phyloP scores from a whole-genome alignment of 2,797 vertebrate species.

The Heliangelus exortis region DNA sequence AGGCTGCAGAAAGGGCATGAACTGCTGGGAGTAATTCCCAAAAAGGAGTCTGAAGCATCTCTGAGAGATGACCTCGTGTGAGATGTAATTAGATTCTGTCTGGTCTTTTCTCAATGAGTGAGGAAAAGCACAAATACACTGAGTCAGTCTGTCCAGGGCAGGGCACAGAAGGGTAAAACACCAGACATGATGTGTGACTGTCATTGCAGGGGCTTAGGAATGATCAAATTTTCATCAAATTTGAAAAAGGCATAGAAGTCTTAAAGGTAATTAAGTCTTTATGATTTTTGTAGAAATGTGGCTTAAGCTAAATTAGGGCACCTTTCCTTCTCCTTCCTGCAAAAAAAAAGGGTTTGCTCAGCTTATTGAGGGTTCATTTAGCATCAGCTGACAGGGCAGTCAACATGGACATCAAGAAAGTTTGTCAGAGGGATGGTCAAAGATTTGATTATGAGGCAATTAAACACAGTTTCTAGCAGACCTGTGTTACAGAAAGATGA shows the following conservation, averaged over 20 bases:
- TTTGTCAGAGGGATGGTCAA: neutral
- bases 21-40: neutral
- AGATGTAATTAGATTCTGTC: neutral
- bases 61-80: neutral
- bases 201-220: neutral
- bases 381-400: neutral
- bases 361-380: neutral
- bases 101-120: neutral
- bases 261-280: neutral
- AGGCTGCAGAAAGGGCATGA: neutral
- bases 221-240: neutral
- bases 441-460: neutral
- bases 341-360: neutral
- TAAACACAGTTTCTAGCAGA: neutral
- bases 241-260: neutral
- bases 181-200: neutral
- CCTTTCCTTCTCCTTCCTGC: neutral
- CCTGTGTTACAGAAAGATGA: neutral
- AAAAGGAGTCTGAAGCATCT: neutral
- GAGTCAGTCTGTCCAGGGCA: neutral
- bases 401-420: neutral
- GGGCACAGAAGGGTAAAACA: neutral
- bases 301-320: neutral
- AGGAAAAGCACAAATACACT: neutral
- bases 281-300: neutral